Evolutionary conservation across 2,113 vertebrate genomes (phyloP).

Genomic region (Puntigrus tetrazona): DNA sequence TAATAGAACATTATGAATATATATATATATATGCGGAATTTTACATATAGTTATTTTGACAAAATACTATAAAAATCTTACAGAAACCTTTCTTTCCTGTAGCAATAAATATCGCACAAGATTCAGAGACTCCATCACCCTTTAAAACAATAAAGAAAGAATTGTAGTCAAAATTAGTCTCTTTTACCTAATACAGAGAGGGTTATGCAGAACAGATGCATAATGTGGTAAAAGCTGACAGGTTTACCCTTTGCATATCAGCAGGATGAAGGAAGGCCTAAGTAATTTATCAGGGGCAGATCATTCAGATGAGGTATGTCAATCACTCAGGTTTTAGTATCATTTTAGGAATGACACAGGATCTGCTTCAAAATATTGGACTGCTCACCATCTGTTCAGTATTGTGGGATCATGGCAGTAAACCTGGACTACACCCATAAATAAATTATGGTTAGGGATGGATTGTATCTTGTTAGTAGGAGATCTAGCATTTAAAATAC

Average conservation of each 20-base stretch:
- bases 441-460: constrained; percentile 54
- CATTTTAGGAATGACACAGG: constrained; percentile 54
- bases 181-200: background rate
- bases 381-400: constrained; percentile 48
- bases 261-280: constrained; percentile 24
- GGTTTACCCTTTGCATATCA: constrained; percentile 20
- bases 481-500: constrained; percentile 49
- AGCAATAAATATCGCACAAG: constrained; percentile 88
- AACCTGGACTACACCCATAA: constrained; percentile 51
- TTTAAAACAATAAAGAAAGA: constrained; percentile 58
- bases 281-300: constrained; percentile 50
- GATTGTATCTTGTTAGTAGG: constrained; percentile 53
- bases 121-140: constrained; percentile 92
- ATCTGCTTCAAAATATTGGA: constrained; percentile 43
- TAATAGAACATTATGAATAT: background rate
- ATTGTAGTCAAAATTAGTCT: background rate
- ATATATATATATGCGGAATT: background rate
- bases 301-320: constrained; percentile 43
- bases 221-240: background rate
- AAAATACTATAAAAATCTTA: constrained; percentile 25
- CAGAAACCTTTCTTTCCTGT: constrained; percentile 76
- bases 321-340: constrained; percentile 47
- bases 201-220: background rate
- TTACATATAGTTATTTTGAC: background rate
- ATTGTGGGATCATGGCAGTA: constrained; percentile 48